Percentiles rank a stretch among this genome's conserved stretches.
Conservation (phyloP, 2,113 vertebrate genomes). For the Microtus oregoni region DNA sequence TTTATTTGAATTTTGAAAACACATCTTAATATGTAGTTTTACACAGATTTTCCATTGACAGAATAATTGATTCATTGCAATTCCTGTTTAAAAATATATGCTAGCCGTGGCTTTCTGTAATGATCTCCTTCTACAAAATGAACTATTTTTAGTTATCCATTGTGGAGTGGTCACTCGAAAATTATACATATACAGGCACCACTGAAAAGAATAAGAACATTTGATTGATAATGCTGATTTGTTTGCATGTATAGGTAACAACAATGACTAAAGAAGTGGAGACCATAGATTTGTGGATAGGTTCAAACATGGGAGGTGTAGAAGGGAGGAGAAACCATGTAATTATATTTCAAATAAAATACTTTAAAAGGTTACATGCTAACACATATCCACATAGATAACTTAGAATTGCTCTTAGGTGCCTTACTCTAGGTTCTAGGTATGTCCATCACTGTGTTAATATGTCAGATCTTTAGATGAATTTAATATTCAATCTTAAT, state of each 20-base stretch:
- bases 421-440: neutral
- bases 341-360: neutral
- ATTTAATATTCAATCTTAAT: conserved; percentile 32
- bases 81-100: neutral
- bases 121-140: neutral
- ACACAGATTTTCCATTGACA: neutral
- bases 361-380: neutral
- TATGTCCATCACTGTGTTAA: neutral
- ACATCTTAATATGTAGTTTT: conserved; percentile 14
- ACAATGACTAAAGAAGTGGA: neutral
- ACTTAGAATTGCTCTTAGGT: neutral
- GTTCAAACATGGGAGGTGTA: neutral
- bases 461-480: neutral
- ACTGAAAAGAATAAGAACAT: neutral
- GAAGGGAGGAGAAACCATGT: neutral
- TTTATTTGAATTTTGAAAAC: conserved; percentile 61
- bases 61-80: neutral
- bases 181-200: too few relatives aligned
- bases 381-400: neutral
- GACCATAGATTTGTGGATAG: neutral
- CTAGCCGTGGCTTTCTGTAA: neutral
- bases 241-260: neutral
- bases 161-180: neutral
- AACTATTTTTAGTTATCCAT: neutral
- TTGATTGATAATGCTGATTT: neutral